Base-by-base conservation (phyloP, 2,888 invertebrate species). In the Epistrophe grossulariae region DNA sequence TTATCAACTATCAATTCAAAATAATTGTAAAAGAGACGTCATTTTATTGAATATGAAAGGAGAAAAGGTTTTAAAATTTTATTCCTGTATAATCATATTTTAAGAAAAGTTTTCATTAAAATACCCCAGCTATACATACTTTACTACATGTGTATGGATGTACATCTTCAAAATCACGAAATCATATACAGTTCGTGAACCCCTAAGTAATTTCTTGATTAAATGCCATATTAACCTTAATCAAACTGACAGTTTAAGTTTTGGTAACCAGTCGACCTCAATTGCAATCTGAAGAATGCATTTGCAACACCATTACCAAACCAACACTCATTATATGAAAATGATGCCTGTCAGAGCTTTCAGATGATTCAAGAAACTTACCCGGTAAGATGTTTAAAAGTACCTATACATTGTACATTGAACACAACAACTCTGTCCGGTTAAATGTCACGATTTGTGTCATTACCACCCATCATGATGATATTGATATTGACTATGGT, bases 381-480 rank as follows among this genome's bases (percentile, higher is more conserved):
- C 40, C 28, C 35, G 28, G n/a, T 48, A 13, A 66, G 52, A 59
- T 59, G 62, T 74, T 70, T 40, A 60, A n/a, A 28, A 9, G 8
- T 45, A 55, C 3, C n/a, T n/a, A n/a, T n/a, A n/a, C n/a, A n/a
- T n/a, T n/a, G 8, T 19, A 17, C 35, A 48, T n/a, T 31, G 11
- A 66, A 57, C 11, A 45, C 48, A 64, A 13, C 59, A 40, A 43
- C 57, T 72, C 68, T 64, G 71, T 73, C 70, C 78, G 57, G 55
- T 71, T 72, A 83, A 83, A 79, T 79, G 81, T 73, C 87, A 87
- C 83, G 83, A 87, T 79, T 76, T 76, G 50, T 87, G 83, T 87
- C 87, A 87, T 87, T 87, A 87, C 83, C 87, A 85, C 72, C 87
- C 79, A 83, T 83, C 82, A 76, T 31, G 64, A 35, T 72, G 85